Evolutionary conservation across 1,140 invertebrate genomes (phyloP), one percentile per base, ranked within the genome.

Genomic region (Lucilia sericata): DNA sequence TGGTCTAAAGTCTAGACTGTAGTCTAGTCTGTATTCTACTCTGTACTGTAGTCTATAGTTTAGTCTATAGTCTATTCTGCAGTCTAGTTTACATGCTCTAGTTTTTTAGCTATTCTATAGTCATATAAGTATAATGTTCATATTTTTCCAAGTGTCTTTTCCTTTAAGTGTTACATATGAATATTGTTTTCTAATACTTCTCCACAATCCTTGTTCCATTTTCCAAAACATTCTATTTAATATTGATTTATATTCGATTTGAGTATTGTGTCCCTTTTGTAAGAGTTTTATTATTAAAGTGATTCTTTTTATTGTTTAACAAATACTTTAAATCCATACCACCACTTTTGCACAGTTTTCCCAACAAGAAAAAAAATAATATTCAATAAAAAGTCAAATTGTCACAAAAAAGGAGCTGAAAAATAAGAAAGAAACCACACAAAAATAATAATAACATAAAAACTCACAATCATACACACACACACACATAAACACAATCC

Each of bases 371-470:
- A 49, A 25, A 76, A 84, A 84, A 55, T 17, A 84, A 76, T 17
- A 84, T 78, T 78, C 83, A 80, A 84, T 78, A 65, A 76, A 83
- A 84, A 84, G 83, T 34, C 74, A 65, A 49, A 84, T 84, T 75
- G 82, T 74, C 19, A 75, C 65, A 74, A 83, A 42, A 78, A 80
- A 76, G 3, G 51, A 82, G 9, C 5, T n/a, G 60, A 34, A n/a
- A 83, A 83, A 76, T 76, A 36, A 70, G n/a, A 70, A 21, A 21
- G 65, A 70, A 70, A 70, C 65, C 65, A 70, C 55, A 60, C 25
- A 70, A 70, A 70, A 70, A 19, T 21, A 21, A 60, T 76, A 60
- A 84, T 55, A 88, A 89, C n/a, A 88, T 86, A 87, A 88, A 89
- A 51, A 19, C 42, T 21, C 74, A 47, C 25, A n/a, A n/a, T n/a